Percentiles rank a stretch among this genome's conserved stretches.
These are phyloP conservation scores for Ricordea florida DNA, from an alignment of 92 coral and sea anemone genomes.

Conservation along the genomic window DNA sequence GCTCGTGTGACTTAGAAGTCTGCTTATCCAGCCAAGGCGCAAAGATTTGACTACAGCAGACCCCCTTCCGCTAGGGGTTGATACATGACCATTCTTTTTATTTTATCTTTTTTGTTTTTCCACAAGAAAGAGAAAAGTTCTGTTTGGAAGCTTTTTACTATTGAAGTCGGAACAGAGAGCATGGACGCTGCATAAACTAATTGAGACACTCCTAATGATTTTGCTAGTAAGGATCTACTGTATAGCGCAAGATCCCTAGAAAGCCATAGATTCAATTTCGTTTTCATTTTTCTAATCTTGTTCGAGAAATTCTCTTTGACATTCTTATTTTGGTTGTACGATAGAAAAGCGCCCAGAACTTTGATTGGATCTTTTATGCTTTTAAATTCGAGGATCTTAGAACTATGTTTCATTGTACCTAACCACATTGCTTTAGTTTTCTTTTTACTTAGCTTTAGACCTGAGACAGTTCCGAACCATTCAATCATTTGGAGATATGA, in stretches of 20 bases:
- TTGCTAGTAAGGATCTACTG: not conserved
- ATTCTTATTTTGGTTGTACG: not conserved
- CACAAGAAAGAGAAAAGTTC: not conserved
- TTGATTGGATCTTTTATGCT: not conserved
- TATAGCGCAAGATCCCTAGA: not conserved
- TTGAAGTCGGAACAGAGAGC: not conserved
- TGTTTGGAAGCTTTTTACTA: not conserved
- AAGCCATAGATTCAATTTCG: too few species aligned
- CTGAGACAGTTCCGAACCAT: not conserved
- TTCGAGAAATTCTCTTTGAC: not conserved
- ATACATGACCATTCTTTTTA: too few species aligned
- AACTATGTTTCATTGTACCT: not conserved
- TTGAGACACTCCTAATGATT: not conserved
- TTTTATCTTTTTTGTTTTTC: not conserved
- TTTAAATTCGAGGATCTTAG: not conserved
- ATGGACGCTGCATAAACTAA: not conserved
- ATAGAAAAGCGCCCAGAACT: not conserved
- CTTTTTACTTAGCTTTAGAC: not conserved
- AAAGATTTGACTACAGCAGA: not conserved
- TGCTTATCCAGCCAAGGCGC: not conserved
- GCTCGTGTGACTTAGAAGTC: not conserved
- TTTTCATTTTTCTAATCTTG: too few species aligned
- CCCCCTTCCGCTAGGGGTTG: too few species aligned
- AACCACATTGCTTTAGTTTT: constrained; percentile 14
- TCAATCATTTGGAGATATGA: not conserved